Evolutionary conservation across 2,888 invertebrate species (phyloP).

Genomic region (Epistrophella euchroma): DNA sequence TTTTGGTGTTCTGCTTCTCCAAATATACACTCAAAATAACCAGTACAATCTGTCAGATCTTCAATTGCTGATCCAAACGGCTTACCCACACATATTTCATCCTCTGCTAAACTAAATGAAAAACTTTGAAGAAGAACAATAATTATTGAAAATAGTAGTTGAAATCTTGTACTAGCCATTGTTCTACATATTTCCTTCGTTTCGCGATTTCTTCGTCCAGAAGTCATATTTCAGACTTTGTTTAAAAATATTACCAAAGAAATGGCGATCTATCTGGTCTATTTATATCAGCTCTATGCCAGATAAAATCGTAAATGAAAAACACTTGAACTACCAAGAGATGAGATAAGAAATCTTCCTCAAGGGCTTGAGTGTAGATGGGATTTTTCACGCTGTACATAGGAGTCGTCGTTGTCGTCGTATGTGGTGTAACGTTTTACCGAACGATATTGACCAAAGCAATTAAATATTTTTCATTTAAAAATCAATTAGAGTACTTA

Average conservation of each 20-base stretch:
- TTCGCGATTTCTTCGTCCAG: neutral
- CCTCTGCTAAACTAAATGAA: neutral
- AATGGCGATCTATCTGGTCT: slow-evolving; percentile 6
- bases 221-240: slow-evolving; percentile 5
- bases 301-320: slow-evolving; percentile 34
- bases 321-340: slow-evolving; percentile 25
- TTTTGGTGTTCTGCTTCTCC: slow-evolving; percentile 4
- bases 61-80: slow-evolving; percentile 40
- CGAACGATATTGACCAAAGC: slow-evolving; percentile 53
- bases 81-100: slow-evolving; percentile 37
- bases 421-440: slow-evolving; percentile 2
- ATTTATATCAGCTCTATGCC: slow-evolving; percentile 47
- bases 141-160: neutral
- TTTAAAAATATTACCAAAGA: neutral
- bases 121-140: slow-evolving; percentile 11
- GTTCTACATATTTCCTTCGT: neutral
- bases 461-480: slow-evolving; percentile 25
- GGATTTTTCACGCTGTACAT: neutral
- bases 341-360: slow-evolving; percentile 39
- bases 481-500: slow-evolving; percentile 34
- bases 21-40: slow-evolving; percentile 63
- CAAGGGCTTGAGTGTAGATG: slow-evolving; percentile 12
- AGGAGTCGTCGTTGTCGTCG: too few relatives aligned
- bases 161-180: neutral
- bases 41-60: slow-evolving; percentile 73